These are phyloP conservation scores for Eulemur coronatus DNA, from an alignment of 2,797 vertebrate species.

Conservation along the genomic window DNA sequence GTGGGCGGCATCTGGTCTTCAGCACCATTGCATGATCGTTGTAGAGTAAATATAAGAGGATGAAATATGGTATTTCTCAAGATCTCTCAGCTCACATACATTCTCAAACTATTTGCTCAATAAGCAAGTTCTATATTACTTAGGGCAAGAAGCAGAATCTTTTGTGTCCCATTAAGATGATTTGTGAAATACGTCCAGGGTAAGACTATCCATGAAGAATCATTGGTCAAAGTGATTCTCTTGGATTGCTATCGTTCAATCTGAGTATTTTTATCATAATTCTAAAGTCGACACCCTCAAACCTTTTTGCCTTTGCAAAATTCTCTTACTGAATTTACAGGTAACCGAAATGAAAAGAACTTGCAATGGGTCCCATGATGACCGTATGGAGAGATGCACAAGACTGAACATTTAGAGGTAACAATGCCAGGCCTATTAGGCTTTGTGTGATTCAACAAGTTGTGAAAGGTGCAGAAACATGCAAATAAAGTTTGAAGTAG, in stretches of 20 bases:
- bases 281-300: conserved; percentile 9
- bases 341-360: neutral
- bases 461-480: neutral
- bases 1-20: neutral
- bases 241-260: neutral
- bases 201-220: neutral
- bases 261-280: neutral
- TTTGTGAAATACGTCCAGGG: neutral
- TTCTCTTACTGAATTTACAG: neutral
- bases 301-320: neutral
- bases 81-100: neutral
- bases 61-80: neutral
- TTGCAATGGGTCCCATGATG: neutral
- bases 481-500: neutral
- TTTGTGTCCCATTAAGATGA: neutral
- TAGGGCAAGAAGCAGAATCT: neutral
- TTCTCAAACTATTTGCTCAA: neutral
- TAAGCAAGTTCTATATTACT: neutral
- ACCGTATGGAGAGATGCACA: neutral
- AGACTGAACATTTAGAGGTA: neutral
- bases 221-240: neutral
- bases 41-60: neutral
- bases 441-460: neutral
- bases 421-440: neutral
- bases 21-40: neutral